phyloP scores from a whole-genome alignment of 2,113 vertebrate genomes.

The Clarias magur region DNA sequence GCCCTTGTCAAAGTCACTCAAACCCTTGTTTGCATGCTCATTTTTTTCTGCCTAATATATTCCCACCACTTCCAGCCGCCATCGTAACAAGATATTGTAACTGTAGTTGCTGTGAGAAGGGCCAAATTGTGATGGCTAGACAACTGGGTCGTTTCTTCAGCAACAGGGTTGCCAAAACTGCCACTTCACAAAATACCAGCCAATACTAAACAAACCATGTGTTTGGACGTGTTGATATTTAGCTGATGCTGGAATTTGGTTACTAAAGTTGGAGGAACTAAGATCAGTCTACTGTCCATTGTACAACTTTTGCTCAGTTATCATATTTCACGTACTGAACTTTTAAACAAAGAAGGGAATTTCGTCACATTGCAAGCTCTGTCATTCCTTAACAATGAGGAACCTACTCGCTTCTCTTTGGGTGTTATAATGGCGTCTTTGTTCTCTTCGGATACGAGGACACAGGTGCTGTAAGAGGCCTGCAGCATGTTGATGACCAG shows the following conservation, averaged over 20 bases:
- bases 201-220: neutral
- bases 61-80: no score
- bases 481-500: conserved; percentile 93
- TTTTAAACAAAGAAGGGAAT: conserved; percentile 3
- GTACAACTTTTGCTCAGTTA: neutral
- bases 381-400: neutral
- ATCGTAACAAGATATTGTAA: no score
- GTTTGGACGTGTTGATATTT: neutral
- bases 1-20: no score
- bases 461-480: conserved; percentile 88
- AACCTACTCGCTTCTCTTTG: conserved; percentile 82
- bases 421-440: conserved; percentile 82
- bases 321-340: neutral
- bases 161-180: neutral
- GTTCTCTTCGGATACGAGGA: conserved; percentile 91
- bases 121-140: no score
- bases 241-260: neutral
- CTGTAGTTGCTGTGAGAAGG: no score
- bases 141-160: neutral
- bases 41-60: no score
- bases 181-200: neutral
- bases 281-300: neutral
- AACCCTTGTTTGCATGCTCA: no score
- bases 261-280: no score
- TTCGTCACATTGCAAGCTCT: neutral